phyloP scores from a whole-genome alignment of 1,140 invertebrate genomes.

The Carposina sasakii region DNA sequence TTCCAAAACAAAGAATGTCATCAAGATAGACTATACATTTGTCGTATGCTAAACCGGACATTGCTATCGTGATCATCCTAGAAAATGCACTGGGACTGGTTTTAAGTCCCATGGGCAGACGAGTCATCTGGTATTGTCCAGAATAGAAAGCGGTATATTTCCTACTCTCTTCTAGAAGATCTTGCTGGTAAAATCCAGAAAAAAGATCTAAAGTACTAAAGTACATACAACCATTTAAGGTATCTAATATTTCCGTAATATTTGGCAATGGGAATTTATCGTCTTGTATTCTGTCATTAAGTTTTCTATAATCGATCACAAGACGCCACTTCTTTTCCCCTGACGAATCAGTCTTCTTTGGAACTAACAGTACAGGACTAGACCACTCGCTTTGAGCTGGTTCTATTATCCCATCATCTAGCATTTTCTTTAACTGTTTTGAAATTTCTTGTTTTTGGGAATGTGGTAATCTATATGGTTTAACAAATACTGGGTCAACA shows the following conservation, averaged over 20 bases:
- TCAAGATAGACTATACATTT: slow-evolving; percentile 54
- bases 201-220: slow-evolving; percentile 21
- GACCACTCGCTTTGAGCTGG: slow-evolving; percentile 20
- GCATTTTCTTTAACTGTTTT: slow-evolving; percentile 18
- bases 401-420: slow-evolving; percentile 22
- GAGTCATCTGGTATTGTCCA: slow-evolving; percentile 22
- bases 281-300: slow-evolving; percentile 11
- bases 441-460: slow-evolving; percentile 20
- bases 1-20: slow-evolving; percentile 49
- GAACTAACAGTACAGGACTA: slow-evolving; percentile 21
- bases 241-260: slow-evolving; percentile 22
- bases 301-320: slow-evolving; percentile 15
- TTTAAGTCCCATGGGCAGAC: slow-evolving; percentile 27
- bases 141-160: slow-evolving; percentile 23
- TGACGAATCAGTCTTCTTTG: slow-evolving; percentile 15
- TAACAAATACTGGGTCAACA: slow-evolving; percentile 24
- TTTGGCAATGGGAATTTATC: slow-evolving; percentile 15
- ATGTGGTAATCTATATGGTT: slow-evolving; percentile 33
- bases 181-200: slow-evolving; percentile 16
- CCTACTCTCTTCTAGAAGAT: slow-evolving; percentile 11
- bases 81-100: slow-evolving; percentile 20
- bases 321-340: slow-evolving; percentile 18
- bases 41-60: slow-evolving; percentile 21
- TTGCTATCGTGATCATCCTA: slow-evolving; percentile 21
- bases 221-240: slow-evolving; percentile 20